phyloP scores from a whole-genome alignment of 1,140 invertebrate genomes.

The Drosophila hydei region DNA sequence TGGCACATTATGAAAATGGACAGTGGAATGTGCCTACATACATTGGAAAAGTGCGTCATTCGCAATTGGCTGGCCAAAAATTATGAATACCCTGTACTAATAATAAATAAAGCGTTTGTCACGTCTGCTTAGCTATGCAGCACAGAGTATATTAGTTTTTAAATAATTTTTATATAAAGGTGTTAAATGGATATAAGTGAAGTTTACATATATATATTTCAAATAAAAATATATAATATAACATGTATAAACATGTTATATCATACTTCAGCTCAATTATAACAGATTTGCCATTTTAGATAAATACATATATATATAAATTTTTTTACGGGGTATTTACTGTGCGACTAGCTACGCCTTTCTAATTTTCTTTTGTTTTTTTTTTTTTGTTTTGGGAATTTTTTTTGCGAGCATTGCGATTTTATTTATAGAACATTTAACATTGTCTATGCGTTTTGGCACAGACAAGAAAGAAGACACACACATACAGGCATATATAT shows the following conservation, averaged over 20 bases:
- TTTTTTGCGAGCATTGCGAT: constrained; percentile 34
- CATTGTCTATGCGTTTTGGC: constrained; percentile 65
- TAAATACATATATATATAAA: no score
- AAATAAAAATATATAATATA: no score
- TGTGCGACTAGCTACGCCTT: neutral
- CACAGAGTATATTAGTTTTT: no score
- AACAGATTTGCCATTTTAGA: no score
- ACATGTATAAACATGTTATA: no score
- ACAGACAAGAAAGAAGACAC: constrained; percentile 34
- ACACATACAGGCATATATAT: neutral
- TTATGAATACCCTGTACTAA: neutral
- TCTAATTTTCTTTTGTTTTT: constrained; percentile 1
- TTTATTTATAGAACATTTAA: constrained; percentile 53
- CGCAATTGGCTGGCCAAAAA: constrained; percentile 4
- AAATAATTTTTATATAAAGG: no score
- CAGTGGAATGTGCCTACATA: neutral
- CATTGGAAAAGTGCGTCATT: constrained; percentile 32
- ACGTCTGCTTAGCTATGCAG: no score
- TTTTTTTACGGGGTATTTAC: neutral
- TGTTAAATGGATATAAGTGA: no score
- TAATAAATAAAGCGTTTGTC: no score
- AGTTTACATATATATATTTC: no score
- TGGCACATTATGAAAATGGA: neutral
- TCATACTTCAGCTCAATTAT: no score
- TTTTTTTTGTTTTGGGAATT: constrained; percentile 28